Evolutionary conservation across 2,113 vertebrate species (phyloP).

Genomic region (Chauna torquata): DNA sequence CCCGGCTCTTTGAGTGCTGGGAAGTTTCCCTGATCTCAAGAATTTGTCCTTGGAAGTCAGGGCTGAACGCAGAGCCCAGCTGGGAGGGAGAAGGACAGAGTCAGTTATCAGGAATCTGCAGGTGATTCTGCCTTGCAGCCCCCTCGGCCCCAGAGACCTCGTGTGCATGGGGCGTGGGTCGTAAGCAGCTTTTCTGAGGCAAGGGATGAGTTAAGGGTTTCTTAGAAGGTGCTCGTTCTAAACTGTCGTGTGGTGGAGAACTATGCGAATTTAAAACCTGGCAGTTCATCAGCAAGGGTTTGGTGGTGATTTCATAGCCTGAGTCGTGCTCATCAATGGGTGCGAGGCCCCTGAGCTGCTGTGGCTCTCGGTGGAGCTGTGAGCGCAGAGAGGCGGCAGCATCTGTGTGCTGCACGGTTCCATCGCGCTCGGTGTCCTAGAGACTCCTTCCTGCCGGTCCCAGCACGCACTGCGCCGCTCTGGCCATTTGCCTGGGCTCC

Average conservation of each 20-base stretch:
- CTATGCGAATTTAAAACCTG: rapidly evolving
- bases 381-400: too few species aligned
- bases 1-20: too few species aligned
- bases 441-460: too few species aligned
- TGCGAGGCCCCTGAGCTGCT: rapidly evolving
- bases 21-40: neutral
- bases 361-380: too few species aligned
- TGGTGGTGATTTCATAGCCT: rapidly evolving
- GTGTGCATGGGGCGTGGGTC: rapidly evolving
- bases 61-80: rapidly evolving
- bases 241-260: rapidly evolving
- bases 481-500: too few species aligned
- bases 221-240: neutral
- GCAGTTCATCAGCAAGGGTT: too few species aligned
- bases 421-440: too few species aligned
- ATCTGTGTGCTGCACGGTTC: too few species aligned
- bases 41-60: neutral
- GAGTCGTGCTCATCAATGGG: neutral
- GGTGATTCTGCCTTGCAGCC: neutral
- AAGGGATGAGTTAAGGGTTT: rapidly evolving
- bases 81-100: neutral
- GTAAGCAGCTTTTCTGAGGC: neutral
- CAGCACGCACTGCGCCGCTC: too few species aligned
- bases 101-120: neutral
- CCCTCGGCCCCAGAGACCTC: neutral